Percentiles rank a stretch among this genome's conserved stretches.
phyloP scores from a whole-genome alignment of 2,113 vertebrate genomes.

The Oenanthe oenanthe region DNA sequence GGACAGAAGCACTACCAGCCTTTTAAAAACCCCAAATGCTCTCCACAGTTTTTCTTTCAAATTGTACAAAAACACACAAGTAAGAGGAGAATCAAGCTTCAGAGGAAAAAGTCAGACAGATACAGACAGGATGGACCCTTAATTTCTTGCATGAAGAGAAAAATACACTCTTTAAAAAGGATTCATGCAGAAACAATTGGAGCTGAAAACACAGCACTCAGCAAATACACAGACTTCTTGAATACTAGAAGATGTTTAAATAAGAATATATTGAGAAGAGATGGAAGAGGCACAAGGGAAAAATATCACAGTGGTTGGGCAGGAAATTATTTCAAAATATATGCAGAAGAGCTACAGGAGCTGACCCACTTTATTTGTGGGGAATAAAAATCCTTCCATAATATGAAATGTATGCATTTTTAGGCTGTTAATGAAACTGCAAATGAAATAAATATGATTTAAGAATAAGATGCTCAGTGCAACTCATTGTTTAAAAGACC shows the following conservation, averaged over 20 bases:
- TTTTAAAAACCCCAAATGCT: neutral
- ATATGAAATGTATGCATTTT: conserved; percentile 25
- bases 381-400: conserved; percentile 34
- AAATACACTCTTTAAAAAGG: neutral
- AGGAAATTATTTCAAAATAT: conserved; percentile 60
- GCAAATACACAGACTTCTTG: neutral
- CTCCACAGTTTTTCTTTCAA: neutral
- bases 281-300: conserved; percentile 32
- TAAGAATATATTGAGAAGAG: conserved; percentile 25
- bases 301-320: conserved; percentile 41
- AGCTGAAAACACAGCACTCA: neutral
- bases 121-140: neutral
- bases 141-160: neutral
- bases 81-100: neutral
- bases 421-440: neutral
- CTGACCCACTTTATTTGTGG: conserved; percentile 53
- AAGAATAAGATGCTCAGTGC: neutral
- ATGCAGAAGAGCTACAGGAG: conserved; percentile 33
- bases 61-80: neutral
- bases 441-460: conserved; percentile 21
- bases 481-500: conserved; percentile 11
- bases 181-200: conserved; percentile 16
- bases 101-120: neutral
- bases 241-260: neutral
- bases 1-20: neutral